Percentiles rank a stretch among this genome's conserved stretches.
Conservation (phyloP, 2,888 invertebrate genomes). For the Formica aserva region DNA sequence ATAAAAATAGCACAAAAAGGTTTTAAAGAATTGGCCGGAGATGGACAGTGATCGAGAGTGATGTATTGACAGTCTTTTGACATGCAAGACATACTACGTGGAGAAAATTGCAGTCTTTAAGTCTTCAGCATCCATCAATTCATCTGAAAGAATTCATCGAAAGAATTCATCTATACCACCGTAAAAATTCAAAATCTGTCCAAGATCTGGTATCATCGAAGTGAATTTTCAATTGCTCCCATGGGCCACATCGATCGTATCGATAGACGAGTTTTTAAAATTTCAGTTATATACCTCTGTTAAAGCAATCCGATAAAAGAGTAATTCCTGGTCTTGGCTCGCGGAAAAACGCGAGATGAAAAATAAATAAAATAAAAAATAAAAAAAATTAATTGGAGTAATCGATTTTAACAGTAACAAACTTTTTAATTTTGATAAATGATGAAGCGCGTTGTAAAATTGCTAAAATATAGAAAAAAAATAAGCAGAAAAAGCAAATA, state of each 20-base stretch:
- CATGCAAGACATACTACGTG: constrained; percentile 65
- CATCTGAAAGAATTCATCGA: constrained; percentile 10
- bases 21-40: constrained; percentile 38
- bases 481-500: neutral
- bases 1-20: constrained; percentile 68
- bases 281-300: neutral
- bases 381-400: neutral
- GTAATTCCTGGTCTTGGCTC: neutral
- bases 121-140: constrained; percentile 14
- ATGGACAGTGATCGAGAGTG: constrained; percentile 78
- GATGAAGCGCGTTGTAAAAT: neutral
- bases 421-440: neutral
- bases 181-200: constrained; percentile 18
- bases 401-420: neutral
- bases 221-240: constrained; percentile 53
- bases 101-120: constrained; percentile 27
- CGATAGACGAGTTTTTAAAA: neutral
- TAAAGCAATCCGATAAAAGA: neutral
- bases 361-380: neutral
- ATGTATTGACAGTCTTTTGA: constrained; percentile 71
- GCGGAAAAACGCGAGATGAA: neutral
- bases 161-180: constrained; percentile 11
- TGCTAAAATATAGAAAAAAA: neutral
- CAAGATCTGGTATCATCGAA: constrained; percentile 17
- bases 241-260: constrained; percentile 68